Evolutionary conservation across 30 jellyfish, hydroid and myxozoan genomes (phyloP), one percentile per base, ranked within the genome.

Genomic region (Sanderia malayensis): DNA sequence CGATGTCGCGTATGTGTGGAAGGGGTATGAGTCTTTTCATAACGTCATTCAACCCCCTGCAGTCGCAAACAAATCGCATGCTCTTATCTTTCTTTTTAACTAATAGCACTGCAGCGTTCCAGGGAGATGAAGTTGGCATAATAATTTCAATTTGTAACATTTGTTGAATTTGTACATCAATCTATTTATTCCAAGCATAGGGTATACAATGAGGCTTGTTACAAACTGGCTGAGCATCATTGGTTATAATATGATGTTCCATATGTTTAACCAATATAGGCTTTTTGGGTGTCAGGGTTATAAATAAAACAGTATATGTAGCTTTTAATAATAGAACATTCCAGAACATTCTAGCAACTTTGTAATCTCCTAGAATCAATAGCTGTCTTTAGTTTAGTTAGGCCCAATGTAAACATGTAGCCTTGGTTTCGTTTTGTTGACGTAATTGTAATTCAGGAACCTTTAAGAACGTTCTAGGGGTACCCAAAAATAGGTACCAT

Each of bases 61-160:
- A 59, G 60, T 41, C 61, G 32, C 80, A 61, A 74, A 59, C 63
- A 58, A 73, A 73, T 13, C 63, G 74, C 75, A 58, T 73, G 31
- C 59, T 52, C 30, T 73, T 62, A 33, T 73, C 85, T 32, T 73
- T 73, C 70, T 73, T 73, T 33, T 73, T 73, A 27, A 73, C 85
- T 18, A 73, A 7, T 23, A 73, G 53, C 49, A 57, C 74, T 23
- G 63, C 75, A 29, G 73, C 85, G 76, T 73, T 73, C 76, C 85
- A 55, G 44, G 85, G 85, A 23, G 85, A 73, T 24, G 61, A 73
- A 53, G 85, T 52, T 53, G 85, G 85, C 53, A 61, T 28, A 53
- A 73, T 73, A 28, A 73, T 58, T 27, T 58, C 85, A 32, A 52
- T 73, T 44, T 47, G 33, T 13, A 73, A 30, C 85, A 73, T 73